Base-by-base conservation (phyloP, 1,140 invertebrate species). In the Halyomorpha halys region DNA sequence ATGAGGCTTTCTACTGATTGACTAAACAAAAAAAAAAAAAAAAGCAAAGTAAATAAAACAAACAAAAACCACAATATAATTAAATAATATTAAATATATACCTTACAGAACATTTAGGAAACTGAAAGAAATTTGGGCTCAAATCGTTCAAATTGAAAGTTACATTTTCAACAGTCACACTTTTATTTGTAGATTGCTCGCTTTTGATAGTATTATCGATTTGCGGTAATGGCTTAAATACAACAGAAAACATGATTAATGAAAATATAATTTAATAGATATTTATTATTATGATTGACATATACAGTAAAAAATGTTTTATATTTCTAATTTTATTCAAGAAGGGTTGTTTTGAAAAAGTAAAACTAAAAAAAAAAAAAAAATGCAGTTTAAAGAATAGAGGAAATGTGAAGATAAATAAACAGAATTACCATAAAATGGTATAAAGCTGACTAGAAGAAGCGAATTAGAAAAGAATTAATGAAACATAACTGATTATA, bases 81-180 rank as follows among this genome's bases (percentile, higher is more conserved):
- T 44, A n/a, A 45, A 9, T 27, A 16, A 59, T 18, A 30, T 34
- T 61, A 59, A 21, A 62, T 19, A 61, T 63, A 65, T 75, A 82
- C 81, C 82, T 85, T 67, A 89, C 81, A 69, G 81, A 81, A 73
- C 86, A 89, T 54, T 75, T 75, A 25, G 81, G 80, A 69, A 83
- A 79, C 13, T 73, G 70, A 66, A 68, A 70, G 27, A 65, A 61
- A 49, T 63, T 60, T 2, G 44, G 56, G 39, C 64, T 59, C 15
- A 65, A 25, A 13, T 61, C 34, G 3, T 51, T 59, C 5, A 66
- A 44, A 6, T 49, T 27, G 47, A 59, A 19, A 25, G 49, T 59
- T 18, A 23, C 19, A 53, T 19, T 53, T 0, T 45, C 60, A 45
- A 13, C 16, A 25, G 25, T 21, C 6, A 56, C 19, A 25, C 19